phyloP scores from a whole-genome alignment of 2,113 vertebrate species.

The Cavia aperea region DNA sequence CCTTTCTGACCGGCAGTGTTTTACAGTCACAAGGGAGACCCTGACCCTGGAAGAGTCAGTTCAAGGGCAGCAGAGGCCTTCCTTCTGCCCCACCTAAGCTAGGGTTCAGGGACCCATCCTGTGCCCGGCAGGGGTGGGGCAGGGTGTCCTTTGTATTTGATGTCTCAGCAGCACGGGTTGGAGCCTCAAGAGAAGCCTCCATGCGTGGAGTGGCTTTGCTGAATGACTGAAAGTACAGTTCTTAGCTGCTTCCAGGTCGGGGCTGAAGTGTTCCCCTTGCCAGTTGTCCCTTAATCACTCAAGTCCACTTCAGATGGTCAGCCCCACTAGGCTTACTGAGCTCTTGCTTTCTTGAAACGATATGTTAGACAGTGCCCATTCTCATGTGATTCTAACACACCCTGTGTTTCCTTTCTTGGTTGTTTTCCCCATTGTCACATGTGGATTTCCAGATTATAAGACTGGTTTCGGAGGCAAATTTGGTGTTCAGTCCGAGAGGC shows the following conservation, averaged over 20 bases:
- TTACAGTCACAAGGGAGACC: no score
- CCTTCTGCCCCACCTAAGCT: neutral
- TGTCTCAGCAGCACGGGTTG: neutral
- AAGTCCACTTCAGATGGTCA: accelerated
- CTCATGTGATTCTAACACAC: constrained; percentile 54
- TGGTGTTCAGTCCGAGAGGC: constrained; percentile 87
- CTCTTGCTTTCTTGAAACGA: accelerated
- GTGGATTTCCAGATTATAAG: constrained; percentile 89
- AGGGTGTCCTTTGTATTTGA: accelerated
- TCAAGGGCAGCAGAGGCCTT: neutral
- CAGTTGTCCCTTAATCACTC: neutral
- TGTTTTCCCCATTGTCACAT: constrained; percentile 56
- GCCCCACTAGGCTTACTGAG: accelerated
- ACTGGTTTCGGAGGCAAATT: constrained; percentile 91
- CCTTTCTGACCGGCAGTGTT: neutral
- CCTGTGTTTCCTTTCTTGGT: constrained; percentile 55
- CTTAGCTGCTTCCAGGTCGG: neutral
- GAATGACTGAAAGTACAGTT: accelerated
- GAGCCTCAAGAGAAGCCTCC: neutral
- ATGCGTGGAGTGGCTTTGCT: neutral
- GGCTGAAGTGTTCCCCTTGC: neutral
- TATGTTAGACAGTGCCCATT: neutral
- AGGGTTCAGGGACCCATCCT: neutral
- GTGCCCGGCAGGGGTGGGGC: accelerated
- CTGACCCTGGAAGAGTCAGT: neutral